Percentiles rank a stretch among this genome's conserved stretches.
phyloP scores from a whole-genome alignment of 2,113 vertebrate species.

The Ciconia maguari region DNA sequence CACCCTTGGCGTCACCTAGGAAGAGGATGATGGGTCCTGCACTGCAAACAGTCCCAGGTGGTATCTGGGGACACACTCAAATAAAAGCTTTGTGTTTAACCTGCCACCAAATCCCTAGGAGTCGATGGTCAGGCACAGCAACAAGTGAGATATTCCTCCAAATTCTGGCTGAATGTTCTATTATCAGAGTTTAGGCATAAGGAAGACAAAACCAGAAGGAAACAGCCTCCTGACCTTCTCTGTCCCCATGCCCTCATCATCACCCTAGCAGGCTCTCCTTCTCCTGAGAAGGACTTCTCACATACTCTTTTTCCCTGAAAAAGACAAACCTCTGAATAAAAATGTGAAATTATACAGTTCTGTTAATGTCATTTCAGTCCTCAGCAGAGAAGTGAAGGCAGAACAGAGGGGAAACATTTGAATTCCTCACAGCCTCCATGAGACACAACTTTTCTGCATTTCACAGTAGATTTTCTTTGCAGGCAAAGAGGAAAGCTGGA shows the following conservation, averaged over 20 bases:
- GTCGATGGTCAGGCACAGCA: neutral
- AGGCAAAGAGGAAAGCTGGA: neutral
- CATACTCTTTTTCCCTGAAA: neutral
- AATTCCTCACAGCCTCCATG: neutral
- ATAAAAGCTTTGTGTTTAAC: neutral
- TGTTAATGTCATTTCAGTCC: neutral
- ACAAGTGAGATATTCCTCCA: neutral
- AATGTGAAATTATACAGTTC: fast-evolving
- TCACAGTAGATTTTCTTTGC: neutral
- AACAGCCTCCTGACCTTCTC: neutral
- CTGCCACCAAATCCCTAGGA: neutral
- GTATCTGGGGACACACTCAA: neutral
- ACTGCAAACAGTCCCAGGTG: neutral
- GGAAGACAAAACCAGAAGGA: neutral
- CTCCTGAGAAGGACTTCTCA: neutral
- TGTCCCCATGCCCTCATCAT: neutral
- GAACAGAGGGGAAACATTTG: neutral
- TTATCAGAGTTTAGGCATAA: neutral
- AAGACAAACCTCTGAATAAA: neutral
- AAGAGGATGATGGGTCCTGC: neutral
- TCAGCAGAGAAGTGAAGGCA: neutral
- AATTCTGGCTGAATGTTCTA: neutral
- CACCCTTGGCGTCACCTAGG: neutral
- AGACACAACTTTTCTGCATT: neutral
- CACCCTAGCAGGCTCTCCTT: neutral